These are phyloP conservation scores for Vulpes vulpes DNA, from an alignment of 2,113 vertebrate species.

Conservation along the genomic window DNA sequence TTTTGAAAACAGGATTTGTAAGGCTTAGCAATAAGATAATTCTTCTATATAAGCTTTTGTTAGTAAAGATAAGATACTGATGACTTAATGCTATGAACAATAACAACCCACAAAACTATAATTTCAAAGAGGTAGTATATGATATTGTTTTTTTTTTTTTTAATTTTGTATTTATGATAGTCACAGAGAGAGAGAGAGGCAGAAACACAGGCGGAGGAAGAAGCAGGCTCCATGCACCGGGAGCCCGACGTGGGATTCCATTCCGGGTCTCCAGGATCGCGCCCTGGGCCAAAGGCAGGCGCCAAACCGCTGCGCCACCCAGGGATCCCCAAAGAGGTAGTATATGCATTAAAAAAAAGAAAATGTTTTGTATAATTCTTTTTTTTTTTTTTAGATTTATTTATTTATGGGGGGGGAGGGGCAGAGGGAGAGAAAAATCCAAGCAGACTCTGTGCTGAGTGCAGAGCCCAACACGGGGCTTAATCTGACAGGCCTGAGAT, in stretches of 20 bases:
- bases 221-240: too few species aligned
- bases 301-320: too few species aligned
- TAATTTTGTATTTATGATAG: too few species aligned
- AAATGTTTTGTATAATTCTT: neutral
- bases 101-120: neutral
- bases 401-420: neutral
- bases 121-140: neutral
- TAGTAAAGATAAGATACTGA: neutral
- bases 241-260: too few species aligned
- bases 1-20: conserved; percentile 32
- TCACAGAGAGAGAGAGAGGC: too few species aligned
- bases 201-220: too few species aligned
- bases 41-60: neutral
- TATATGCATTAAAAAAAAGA: neutral
- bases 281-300: too few species aligned
- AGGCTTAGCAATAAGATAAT: neutral
- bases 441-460: neutral
- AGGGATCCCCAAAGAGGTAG: neutral
- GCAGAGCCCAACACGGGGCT: neutral
- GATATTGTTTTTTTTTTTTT: too few species aligned
- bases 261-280: too few species aligned
- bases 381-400: neutral
- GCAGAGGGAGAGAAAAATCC: neutral
- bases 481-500: neutral
- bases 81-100: neutral